Base-by-base conservation (phyloP, 2,888 invertebrate species). In the Philaethria dido region DNA sequence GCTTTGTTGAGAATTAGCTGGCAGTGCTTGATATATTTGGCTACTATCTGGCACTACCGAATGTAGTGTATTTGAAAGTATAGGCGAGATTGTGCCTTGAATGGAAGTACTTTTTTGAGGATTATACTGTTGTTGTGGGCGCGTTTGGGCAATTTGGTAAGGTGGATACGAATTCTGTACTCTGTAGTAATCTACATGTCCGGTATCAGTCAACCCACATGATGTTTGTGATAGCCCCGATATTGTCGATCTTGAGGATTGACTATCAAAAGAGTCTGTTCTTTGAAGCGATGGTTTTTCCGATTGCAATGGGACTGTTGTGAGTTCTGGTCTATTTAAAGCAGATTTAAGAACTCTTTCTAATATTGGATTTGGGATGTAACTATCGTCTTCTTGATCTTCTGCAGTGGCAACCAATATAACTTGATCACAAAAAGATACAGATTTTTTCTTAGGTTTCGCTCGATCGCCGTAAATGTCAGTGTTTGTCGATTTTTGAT, bases 371-470 rank as follows among this genome's bases (percentile, higher is more conserved):
- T 98, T 98, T 0, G 98, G 97, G 78, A 98, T 97, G 78, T 97
- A 97, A 75, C 96, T 96, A 71, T 97, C 97, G 70, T 97, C 97
- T 85, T 97, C 97, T 78, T 98, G 97, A 76, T 98, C 98, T 78
- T 98, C 98, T 0, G 98, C 97, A 0, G 98, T 98, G 4, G 98
- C 98, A 13, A 98, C 98, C 65, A 98, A 89, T 70, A 98, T 98
- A 0, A 98, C 98, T 87, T 98, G 97, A 83, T 98, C 98, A 80
- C 98, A 98, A 86, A 98, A 98, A 0, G 98, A 98, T 4, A 98
- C 98, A 67, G 97, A 97, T 85, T 98, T 98, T 93, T 98, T 98
- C 81, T 97, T 97, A 0, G 95, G 94, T 68, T 95, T 93, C 61
- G 94, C 93, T 0, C 89, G 85, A 72, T 94, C 94, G 13, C 86